Evolutionary conservation across 2,797 vertebrate genomes (phyloP).

Genomic region (Calcarius lapponicus): DNA sequence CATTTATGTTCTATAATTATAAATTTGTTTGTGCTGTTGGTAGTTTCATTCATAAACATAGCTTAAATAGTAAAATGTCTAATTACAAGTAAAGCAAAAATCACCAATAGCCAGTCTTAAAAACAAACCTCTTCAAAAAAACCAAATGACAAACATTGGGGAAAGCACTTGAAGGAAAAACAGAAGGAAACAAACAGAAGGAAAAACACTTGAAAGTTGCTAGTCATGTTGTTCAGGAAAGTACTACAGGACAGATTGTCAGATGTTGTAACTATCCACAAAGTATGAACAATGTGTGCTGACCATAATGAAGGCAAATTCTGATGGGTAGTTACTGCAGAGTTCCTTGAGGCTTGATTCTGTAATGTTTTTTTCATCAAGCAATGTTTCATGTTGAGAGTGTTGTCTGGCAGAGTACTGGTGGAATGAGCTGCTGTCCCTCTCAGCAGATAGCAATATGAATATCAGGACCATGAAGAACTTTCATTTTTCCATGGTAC

Average conservation of each 20-base stretch:
- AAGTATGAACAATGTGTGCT: not conserved
- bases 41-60: not conserved
- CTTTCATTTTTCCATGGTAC: not conserved
- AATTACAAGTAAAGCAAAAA: not conserved
- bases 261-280: not conserved
- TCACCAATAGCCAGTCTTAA: not conserved
- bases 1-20: not conserved
- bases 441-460: not conserved
- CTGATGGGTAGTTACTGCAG: not conserved
- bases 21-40: not conserved
- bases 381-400: not conserved
- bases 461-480: not conserved
- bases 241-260: not conserved
- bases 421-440: not conserved
- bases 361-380: not conserved
- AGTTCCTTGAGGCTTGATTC: not conserved
- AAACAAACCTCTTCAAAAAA: not conserved
- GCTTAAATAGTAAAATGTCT: not conserved
- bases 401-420: not conserved
- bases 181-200: no score
- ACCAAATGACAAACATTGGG: not conserved
- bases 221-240: not conserved
- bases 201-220: not conserved
- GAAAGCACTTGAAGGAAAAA: not conserved
- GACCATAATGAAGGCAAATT: not conserved